phyloP scores from a whole-genome alignment of 2,113 vertebrate genomes.

The Sarotherodon lohbergeri region DNA sequence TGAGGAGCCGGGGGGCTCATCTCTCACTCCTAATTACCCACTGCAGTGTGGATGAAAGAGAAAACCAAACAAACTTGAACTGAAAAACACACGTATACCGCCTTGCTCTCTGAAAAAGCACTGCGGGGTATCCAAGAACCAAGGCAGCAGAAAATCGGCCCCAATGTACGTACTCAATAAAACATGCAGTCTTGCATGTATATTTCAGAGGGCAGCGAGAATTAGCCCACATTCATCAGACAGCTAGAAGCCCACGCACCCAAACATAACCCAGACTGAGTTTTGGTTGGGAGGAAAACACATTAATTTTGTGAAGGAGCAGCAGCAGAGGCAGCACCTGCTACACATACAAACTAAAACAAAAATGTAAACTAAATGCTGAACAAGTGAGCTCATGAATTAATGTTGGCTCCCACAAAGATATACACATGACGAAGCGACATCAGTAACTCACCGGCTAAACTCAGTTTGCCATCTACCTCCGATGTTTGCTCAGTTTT shows the following conservation, averaged over 20 bases:
- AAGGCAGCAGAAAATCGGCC: slow-evolving; percentile 49
- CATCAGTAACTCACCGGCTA: slow-evolving; percentile 58
- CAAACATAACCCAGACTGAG: slow-evolving; percentile 45
- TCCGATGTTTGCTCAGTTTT: slow-evolving; percentile 16
- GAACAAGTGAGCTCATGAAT: not conserved
- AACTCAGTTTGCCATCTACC: slow-evolving; percentile 67
- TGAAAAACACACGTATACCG: not conserved
- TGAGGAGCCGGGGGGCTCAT: slow-evolving; percentile 30
- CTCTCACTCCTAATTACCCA: slow-evolving; percentile 41
- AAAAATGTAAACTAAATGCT: not conserved
- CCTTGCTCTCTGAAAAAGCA: slow-evolving; percentile 4
- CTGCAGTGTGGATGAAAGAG: slow-evolving; percentile 11
- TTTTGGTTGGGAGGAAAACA: slow-evolving; percentile 3
- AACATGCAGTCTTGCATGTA: slow-evolving; percentile 63
- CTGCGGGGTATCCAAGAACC: slow-evolving; percentile 14
- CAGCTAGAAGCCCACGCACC: slow-evolving; percentile 32
- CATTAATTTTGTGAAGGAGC: not conserved
- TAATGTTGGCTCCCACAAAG: not conserved
- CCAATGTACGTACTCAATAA: slow-evolving; percentile 50
- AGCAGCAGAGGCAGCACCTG: slow-evolving; percentile 23
- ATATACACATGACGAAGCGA: not conserved
- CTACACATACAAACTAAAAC: not conserved
- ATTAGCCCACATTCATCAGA: slow-evolving; percentile 64
- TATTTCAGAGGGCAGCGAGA: slow-evolving; percentile 56
- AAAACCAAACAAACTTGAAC: slow-evolving; percentile 33